Base-by-base conservation (phyloP, 2,888 invertebrate species). In the Eristalis intricaria region DNA sequence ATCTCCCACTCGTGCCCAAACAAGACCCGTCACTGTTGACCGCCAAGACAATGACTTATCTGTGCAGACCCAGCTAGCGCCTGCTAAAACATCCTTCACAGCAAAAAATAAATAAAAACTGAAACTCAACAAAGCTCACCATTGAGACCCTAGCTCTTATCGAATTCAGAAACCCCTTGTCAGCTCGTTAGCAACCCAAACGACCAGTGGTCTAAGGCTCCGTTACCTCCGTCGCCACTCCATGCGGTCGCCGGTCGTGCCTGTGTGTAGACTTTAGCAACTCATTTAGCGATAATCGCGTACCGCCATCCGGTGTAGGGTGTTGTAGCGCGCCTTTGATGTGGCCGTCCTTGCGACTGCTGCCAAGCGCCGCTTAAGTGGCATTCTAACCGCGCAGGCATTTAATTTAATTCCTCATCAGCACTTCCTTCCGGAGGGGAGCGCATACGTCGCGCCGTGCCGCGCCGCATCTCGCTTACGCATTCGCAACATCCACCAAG, bases 301-400 rank as follows among this genome's bases (percentile, higher is more conserved):
- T 61, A 74, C 85, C 75, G 80, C 77, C 85, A 86, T 86, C 85
- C 85, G 85, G 85, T 86, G 69, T 82, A 70, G 85, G 82, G 85
- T 86, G 85, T 65, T 77, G 70, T 60, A 43, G 29, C 38, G 66
- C 29, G 63, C 70, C 74, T 79, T 79, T 83, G 78, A 83, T 75
- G 74, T 79, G 35, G 4, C n/a, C 74, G 83, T 35, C 60, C 74
- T 76, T 77, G 65, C 77, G 68, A 73, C 73, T 68, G 32, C 73
- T 68, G 32, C n/a, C 65, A 86, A 86, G 83, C 86, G 86, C 86
- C 86, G 77, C 61, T 82, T 78, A 86, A 86, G 86, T 86, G 78
- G 66, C 65, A 78, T 77, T 76, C 19, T 61, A 73, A 56, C 22
- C 22, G 22, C 63, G 61, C 70, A 60, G 50, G 40, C 78, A 66